These are phyloP conservation scores for Drosophila niveifrons DNA, from an alignment of 2,888 invertebrate species.

Conservation along the genomic window DNA sequence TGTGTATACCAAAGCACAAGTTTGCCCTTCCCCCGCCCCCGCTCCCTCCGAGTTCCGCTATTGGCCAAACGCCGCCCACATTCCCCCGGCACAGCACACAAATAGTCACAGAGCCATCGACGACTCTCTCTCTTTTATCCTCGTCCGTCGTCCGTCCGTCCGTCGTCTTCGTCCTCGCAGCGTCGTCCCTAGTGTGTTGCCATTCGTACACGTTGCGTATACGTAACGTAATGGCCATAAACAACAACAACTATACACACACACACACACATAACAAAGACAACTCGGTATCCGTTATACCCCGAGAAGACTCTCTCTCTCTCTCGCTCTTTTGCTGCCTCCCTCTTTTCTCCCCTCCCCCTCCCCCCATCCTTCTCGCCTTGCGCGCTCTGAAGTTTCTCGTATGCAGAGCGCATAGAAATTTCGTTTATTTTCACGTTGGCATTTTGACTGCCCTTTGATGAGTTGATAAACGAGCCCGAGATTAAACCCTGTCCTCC, in stretches of 20 bases:
- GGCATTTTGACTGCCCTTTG: slow-evolving; percentile 73
- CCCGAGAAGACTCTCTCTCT: slow-evolving; percentile 18
- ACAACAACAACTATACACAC: slow-evolving; percentile 54
- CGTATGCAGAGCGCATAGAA: slow-evolving; percentile 51
- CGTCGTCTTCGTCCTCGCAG: slow-evolving; percentile 33
- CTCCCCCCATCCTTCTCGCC: neutral
- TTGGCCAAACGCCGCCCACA: slow-evolving; percentile 20
- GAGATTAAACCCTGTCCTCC: slow-evolving; percentile 37
- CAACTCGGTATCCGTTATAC: slow-evolving; percentile 37
- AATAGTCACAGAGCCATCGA: slow-evolving; percentile 67
- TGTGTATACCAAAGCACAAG: slow-evolving; percentile 61
- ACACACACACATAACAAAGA: slow-evolving; percentile 17
- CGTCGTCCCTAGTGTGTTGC: slow-evolving; percentile 65
- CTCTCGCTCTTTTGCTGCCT: slow-evolving; percentile 4
- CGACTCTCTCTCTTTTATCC: slow-evolving; percentile 20
- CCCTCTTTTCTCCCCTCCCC: neutral
- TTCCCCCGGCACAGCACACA: slow-evolving; percentile 34
- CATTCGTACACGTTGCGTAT: slow-evolving; percentile 77
- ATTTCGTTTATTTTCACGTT: slow-evolving; percentile 71
- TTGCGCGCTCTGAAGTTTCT: slow-evolving; percentile 11
- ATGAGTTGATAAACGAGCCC: slow-evolving; percentile 67
- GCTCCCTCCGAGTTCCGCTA: slow-evolving; percentile 2
- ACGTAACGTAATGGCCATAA: slow-evolving; percentile 70
- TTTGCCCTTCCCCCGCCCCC: neutral
- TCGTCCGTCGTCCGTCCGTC: slow-evolving; percentile 11